Percentiles rank a stretch among this genome's conserved stretches.
phyloP scores from a whole-genome alignment of 2,113 vertebrate genomes.

The Thymallus thymallus region DNA sequence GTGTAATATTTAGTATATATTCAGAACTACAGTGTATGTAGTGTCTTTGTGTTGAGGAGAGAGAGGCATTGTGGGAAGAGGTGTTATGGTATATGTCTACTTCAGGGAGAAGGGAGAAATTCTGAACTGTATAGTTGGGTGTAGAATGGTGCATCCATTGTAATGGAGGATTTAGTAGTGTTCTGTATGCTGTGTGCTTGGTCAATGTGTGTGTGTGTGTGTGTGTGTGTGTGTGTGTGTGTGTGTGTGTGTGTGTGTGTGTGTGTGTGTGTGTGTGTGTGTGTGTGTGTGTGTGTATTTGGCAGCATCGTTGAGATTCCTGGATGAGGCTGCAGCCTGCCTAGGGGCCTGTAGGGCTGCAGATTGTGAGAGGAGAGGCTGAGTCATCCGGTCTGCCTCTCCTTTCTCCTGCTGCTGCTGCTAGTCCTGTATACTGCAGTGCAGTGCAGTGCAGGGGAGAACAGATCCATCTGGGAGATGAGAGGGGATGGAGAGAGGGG shows the following conservation, averaged over 20 bases:
- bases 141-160: too few relatives aligned
- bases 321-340: slow-evolving; percentile 18
- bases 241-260: not conserved
- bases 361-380: slow-evolving; percentile 66
- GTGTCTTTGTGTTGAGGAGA: too few relatives aligned
- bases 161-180: not conserved
- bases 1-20: too few relatives aligned
- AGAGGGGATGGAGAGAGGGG: slow-evolving; percentile 45
- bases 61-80: too few relatives aligned
- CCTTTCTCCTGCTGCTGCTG: not conserved
- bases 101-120: too few relatives aligned
- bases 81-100: too few relatives aligned
- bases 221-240: not conserved
- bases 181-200: not conserved
- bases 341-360: slow-evolving; percentile 22
- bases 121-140: too few relatives aligned
- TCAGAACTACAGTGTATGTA: too few relatives aligned
- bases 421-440: slow-evolving; percentile 54
- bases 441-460: slow-evolving; percentile 64
- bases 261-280: too few relatives aligned
- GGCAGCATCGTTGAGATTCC: not conserved
- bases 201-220: too few relatives aligned
- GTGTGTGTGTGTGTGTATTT: too few relatives aligned
- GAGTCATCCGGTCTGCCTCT: slow-evolving; percentile 58
- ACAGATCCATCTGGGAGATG: slow-evolving; percentile 64